Base-by-base conservation (phyloP, 2,888 invertebrate genomes). In the Dasypogon diadema region DNA sequence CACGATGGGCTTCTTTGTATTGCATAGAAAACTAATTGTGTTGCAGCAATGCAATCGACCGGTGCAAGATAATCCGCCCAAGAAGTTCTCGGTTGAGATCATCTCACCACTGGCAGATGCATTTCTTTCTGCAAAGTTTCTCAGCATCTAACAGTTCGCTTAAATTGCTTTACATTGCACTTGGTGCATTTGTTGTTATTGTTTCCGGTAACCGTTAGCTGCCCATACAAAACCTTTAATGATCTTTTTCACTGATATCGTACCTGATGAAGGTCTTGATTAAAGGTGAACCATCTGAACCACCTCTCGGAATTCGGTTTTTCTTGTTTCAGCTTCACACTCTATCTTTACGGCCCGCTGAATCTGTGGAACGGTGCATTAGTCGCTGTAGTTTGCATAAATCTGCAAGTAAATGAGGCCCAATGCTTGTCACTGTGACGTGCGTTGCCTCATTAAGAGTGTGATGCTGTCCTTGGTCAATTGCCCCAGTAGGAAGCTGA, bases 251-350 rank as follows among this genome's bases (percentile, higher is more conserved):
- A 24, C 26, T 56, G 56, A 56, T 56, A 30, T 30, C n/a, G 26
- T 14, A 26, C 56, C n/a, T 56, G 56, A 30, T 26, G 56, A 56
- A 56, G 56, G 56, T 56, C 56, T 56, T 56, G 56, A 56, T 56
- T 56, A 56, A 30, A 56, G 56, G 30, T 30, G 30, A 56, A 56
- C 4, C 56, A 26, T 26, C 30, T 30, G 26, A 26, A 14, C 26
- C n/a, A 56, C 12, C 30, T 56, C 56, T 8, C 18, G 26, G 26
- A 26, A 26, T n/a, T 26, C 6, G 3, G 3, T 12, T 42, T 42
- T 42, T 42, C 2, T 42, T 42, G 42, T 42, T 51, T 16, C 16
- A 2, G 51, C 16, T 16, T 12, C 18, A 12, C 26, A n/a, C 14
- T 24, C 26, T 56, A 24, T 56, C 26, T 42, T 26, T 56, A 30